Percentiles rank a stretch among this genome's conserved stretches.
phyloP scores from a whole-genome alignment of 2,113 vertebrate genomes.

The Dissostichus mawsoni region DNA sequence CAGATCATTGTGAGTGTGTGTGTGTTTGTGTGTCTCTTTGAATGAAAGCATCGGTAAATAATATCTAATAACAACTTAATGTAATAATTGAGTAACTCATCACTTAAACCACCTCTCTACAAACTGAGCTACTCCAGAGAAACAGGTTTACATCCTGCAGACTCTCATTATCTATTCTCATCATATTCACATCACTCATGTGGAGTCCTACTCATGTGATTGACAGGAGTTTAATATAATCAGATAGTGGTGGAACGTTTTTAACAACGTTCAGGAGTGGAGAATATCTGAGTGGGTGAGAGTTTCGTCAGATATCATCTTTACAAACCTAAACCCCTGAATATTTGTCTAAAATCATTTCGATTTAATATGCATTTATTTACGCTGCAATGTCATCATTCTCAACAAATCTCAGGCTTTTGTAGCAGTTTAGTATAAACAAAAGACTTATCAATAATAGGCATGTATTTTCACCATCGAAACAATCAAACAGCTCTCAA shows the following conservation, averaged over 20 bases:
- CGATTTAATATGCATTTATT: background rate
- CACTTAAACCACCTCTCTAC: background rate
- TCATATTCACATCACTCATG: background rate
- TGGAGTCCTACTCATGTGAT: background rate
- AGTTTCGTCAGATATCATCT: background rate
- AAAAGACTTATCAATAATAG: background rate
- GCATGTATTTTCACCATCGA: background rate
- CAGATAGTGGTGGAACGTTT: background rate
- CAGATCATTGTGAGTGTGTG: background rate
- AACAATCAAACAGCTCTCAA: background rate
- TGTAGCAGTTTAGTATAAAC: background rate
- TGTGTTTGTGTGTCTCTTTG: conserved; percentile 6
- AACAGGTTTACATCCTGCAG: background rate
- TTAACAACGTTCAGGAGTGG: background rate
- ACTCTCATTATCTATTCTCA: background rate
- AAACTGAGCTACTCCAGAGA: too few relatives aligned
- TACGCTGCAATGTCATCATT: background rate
- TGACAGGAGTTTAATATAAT: background rate
- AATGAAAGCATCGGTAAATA: background rate
- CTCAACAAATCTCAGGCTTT: background rate
- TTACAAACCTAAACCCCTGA: background rate
- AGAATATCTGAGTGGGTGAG: background rate
- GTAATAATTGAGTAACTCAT: conserved; percentile 22
- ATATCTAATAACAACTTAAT: too few relatives aligned
- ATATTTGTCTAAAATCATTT: background rate